Base-by-base conservation (phyloP, 37 sponge, comb jelly and placozoan genomes). In the Cliona cf. orientalis region DNA sequence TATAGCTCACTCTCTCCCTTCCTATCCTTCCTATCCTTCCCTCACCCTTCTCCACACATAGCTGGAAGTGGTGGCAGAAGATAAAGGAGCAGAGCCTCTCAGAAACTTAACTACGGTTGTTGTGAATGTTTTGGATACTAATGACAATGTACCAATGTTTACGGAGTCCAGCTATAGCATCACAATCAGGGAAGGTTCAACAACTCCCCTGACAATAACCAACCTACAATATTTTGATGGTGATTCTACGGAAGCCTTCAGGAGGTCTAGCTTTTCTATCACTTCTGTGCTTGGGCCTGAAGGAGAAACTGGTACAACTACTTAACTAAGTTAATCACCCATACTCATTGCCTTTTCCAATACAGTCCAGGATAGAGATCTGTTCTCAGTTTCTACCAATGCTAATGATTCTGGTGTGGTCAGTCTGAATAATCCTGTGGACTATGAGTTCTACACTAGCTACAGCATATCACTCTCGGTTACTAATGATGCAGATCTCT, bases 81-180 rank as follows among this genome's bases (percentile, higher is more conserved):
- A 86, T 62, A 74, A 67, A 28, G 86, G 86, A 58, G 38, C 21
- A 5, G 34, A 49, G 5, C 57, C 69, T 40, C 65, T 49, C n/a
- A 43, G 57, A 3, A 53, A 63, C 65, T 49, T 42, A 19, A 31
- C 75, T 25, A 65, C 56, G 12, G 34, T 88, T 36, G 23, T 45
- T 5, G 38, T 88, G 31, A 76, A n/a, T 25, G 37, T 88, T 45
- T 21, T 23, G n/a, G 88, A 88, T 78, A 68, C 36, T 0, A 88
- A 88, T 45, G 88, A 88, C 43, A 56, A 76, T 9, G 12, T 42
- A 1, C 88, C 88, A 9, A 2, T 22, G 0, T 88, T 88, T 69
- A 17, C 42, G 2, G 62, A 59, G 61, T 14, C 46, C 32, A 66
- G 35, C 22, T 65, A 46, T 9, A 43, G 28, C 39, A 25, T 44